Base-by-base conservation (phyloP, 2,113 vertebrate genomes). In the Muntiacus reevesi region DNA sequence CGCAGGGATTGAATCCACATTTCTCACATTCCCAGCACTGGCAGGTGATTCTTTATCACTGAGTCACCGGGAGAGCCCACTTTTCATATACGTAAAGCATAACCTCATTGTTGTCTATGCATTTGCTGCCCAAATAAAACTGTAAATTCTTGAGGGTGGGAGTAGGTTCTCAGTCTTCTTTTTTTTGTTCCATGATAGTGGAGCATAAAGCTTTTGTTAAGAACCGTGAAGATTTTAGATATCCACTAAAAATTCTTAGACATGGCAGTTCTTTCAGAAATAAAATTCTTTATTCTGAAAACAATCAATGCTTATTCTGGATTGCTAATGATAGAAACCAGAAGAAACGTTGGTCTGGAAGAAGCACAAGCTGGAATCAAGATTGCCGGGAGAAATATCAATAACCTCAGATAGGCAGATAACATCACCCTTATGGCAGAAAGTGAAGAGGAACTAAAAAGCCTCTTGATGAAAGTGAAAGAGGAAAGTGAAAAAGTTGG, bases 281-380 rank as follows among this genome's bases (percentile, higher is more conserved):
- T 50, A 88, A 40, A 84, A 60, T 17, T 36, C 33, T 89, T 92
- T 95, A 36, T 78, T 82, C 54, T 93, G 82, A 90, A 94, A 96
- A 85, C 54, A 6, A 87, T 50, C 16, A 16, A 62, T 74, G 30
- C 12, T 90, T 55, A 52, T 47, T 57, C 84, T 87, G 60, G 9
- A 45, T 95, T 60, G 88, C 71, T 60, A 78, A 83, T 28, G 19
- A 82, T 1, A 92, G 40, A 91, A 95, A 85, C 8, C 47, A 50
- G 47, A 50, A 50, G 47, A 50, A 50, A 50, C 12, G 3, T 12
- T 50, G 47, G 47, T 50, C 47, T 50, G 47, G 47, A 50, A 50
- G 47, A 50, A 50, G 47, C 47, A 50, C 47, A 50, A 50, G 47
- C 47, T 50, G 47, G 47, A 50, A 50, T 50, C 47, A 50, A 50